Evolutionary conservation across 1,140 invertebrate genomes (phyloP), one percentile per base, ranked within the genome.

Genomic region (Pseudomyrmex cubaensis): DNA sequence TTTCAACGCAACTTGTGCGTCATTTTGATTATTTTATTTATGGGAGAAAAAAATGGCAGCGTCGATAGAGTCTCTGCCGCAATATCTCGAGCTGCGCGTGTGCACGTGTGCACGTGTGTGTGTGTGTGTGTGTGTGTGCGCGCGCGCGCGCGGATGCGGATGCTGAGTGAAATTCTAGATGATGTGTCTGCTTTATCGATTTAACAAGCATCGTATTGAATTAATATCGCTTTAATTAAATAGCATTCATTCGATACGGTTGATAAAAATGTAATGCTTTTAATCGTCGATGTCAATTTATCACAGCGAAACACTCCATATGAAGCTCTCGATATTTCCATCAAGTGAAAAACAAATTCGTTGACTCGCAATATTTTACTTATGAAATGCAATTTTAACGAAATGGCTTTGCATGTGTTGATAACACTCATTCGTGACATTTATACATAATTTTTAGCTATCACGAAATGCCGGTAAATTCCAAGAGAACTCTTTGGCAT

Each of bases 191-290:
- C 10, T 67, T 73, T 59, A 74, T 73, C 48, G 54, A 46, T 72
- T 84, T 52, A 69, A n/a, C 56, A 10, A 9, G n/a, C 2, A 52
- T 22, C 50, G 54, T 17, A 59, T 69, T 17, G 46, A 83, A 85
- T 83, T 83, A 83, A 85, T 85, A 69, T 62, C 63, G 56, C 15
- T 85, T 75, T 74, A 75, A 83, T 83, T 61, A 74, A 67, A 83
- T 75, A 73, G 17, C 50, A n/a, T 22, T 52, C 13, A 66, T 66
- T 54, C 64, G 62, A 75, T 75, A 62, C 44, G 56, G n/a, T 48
- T 48, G 73, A 83, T 69, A 75, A 69, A 75, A 83, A 82, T 70
- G 76, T 80, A 80, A 80, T 70, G 66, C 76, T 80, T 80, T 80
- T 57, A 80, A 80, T 80, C 64, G 56, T 54, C 48, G 56, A 62